A percentile compares a stretch with the other conserved stretches of the same genome.
Evolutionary conservation across 2,888 invertebrate genomes (phyloP).

Genomic region (Cheilosia urbana): DNA sequence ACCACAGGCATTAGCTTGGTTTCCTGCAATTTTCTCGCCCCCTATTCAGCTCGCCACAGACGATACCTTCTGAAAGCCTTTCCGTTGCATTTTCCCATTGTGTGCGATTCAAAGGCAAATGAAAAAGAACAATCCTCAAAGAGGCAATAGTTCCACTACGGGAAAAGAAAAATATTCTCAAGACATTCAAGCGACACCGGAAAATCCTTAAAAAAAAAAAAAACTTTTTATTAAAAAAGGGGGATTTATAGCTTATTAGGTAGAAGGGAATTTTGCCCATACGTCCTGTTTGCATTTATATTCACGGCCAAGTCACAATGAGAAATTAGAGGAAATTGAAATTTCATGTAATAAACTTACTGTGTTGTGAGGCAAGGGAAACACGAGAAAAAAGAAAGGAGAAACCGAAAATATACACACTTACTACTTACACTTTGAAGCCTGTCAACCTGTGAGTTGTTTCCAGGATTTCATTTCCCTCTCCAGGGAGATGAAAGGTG

Average conservation of each 20-base stretch:
- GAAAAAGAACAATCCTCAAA: not conserved
- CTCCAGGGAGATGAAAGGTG: not conserved
- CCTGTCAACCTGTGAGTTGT: slow-evolving; percentile 46
- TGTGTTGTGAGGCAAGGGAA: not conserved
- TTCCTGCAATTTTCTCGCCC: slow-evolving; percentile 33
- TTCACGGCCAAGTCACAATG: slow-evolving; percentile 41
- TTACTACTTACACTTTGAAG: slow-evolving; percentile 5
- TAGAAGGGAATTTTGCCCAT: slow-evolving; percentile 47
- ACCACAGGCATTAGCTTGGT: slow-evolving; percentile 44
- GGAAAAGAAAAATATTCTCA: slow-evolving; percentile 22
- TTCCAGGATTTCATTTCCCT: slow-evolving; percentile 16
- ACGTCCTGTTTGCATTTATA: slow-evolving; percentile 6
- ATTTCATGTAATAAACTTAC: slow-evolving; percentile 58
- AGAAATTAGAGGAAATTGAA: slow-evolving; percentile 67
- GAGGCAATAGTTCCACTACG: slow-evolving; percentile 14
- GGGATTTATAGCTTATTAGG: slow-evolving; percentile 68
- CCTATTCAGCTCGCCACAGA: not conserved
- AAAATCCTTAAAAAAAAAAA: slow-evolving; percentile 28
- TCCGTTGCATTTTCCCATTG: slow-evolving; percentile 46
- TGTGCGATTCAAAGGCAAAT: slow-evolving; percentile 14
- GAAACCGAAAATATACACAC: not conserved
- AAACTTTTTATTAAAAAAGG: slow-evolving; percentile 31
- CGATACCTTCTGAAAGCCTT: slow-evolving; percentile 37
- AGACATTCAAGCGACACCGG: slow-evolving; percentile 49
- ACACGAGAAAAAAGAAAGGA: not conserved